Evolutionary conservation across 2,113 vertebrate species (phyloP), one percentile per base, ranked within the genome.

Genomic region (Scatophagus argus): DNA sequence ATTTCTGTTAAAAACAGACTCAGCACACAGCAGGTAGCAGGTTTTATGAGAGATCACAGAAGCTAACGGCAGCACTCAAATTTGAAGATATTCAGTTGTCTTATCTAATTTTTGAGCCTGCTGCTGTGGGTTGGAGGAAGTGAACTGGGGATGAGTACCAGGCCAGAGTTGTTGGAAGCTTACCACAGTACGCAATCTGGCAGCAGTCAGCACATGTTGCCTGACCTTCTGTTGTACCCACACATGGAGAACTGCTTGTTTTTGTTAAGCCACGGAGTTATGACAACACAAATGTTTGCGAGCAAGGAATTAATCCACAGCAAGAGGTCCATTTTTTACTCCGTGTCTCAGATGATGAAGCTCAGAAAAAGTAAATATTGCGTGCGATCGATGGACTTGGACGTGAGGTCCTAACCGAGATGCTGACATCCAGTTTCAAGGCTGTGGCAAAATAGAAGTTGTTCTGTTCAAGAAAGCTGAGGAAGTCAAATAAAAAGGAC

Each of bases 51-150:
- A 54, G 39, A 74, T 63, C 68, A 44, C 68, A 65, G 56, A 78
- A 62, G 61, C 54, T 62, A 54, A 78, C 72, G 72, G 52, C 64
- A 46, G 56, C 1, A 0, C 46, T 69, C 59, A 70, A 34, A 81
- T 88, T 76, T 85, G 81, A 87, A 79, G 69, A 81, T 23, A 36
- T 51, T 74, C 80, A 23, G 17, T 64, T 77, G 55, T 79, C 68
- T 59, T 75, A 31, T 77, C 51, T 54, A 29, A 51, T 73, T 54
- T 60, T 68, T n/a, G 65, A 64, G 70, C 51, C 31, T 65, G 74
- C 66, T 34, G 56, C 62, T 61, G 55, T 31, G 65, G 55, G 47
- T 6, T 43, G 16, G 63, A 21, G 44, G 32, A n/a, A 27, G 47
- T 49, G 23, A 79, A 77, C 46, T 25, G 43, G 41, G 19, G 38